Evolutionary conservation across 2,888 invertebrate genomes (phyloP).

Genomic region (Pandemis cinnamomeana): DNA sequence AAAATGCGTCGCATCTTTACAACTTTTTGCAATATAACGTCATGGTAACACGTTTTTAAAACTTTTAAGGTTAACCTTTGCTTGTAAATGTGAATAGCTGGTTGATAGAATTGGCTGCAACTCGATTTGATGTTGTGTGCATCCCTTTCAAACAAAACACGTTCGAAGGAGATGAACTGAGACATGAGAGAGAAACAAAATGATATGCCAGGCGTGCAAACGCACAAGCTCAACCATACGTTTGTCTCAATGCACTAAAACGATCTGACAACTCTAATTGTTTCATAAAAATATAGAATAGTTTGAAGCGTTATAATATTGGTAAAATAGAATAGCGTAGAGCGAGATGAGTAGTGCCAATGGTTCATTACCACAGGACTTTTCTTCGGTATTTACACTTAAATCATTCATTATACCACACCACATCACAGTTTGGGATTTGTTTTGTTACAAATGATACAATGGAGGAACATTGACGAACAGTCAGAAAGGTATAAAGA

Average conservation of each 20-base stretch:
- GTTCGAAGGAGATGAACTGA: neutral
- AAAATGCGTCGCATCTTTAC: neutral
- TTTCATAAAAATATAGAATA: too few relatives aligned
- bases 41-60: neutral
- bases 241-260: neutral
- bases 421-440: neutral
- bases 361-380: neutral
- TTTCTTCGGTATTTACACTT: neutral
- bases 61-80: neutral
- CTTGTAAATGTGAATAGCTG: neutral
- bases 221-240: neutral
- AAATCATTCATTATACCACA: neutral
- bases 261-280: too few relatives aligned
- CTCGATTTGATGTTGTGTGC: neutral
- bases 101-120: neutral
- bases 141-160: neutral
- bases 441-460: neutral
- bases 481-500: constrained; percentile 3
- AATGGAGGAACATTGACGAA: constrained; percentile 21
- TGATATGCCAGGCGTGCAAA: neutral
- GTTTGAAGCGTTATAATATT: too few relatives aligned
- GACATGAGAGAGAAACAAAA: neutral
- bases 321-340: neutral
- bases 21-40: neutral
- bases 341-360: neutral